Conservation (phyloP, 1,140 invertebrate species). For the Teleopsis dalmanni region DNA sequence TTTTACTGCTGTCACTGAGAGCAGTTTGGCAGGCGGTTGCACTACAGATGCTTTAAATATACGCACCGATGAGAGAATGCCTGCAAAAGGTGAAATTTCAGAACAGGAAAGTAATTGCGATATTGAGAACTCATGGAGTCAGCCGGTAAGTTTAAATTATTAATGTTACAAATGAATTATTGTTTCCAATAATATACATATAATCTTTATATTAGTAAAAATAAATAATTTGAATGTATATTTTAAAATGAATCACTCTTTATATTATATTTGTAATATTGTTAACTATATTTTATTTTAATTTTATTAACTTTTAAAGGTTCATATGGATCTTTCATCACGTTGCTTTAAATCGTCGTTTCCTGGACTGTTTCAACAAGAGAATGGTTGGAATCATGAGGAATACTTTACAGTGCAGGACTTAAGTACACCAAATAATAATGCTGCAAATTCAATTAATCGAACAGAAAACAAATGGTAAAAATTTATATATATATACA, state of each 20-base stretch:
- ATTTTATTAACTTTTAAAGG: constrained; percentile 15
- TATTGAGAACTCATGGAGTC: constrained; percentile 59
- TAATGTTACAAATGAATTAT: no score
- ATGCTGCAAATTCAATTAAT: background rate
- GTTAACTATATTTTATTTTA: constrained; percentile 1
- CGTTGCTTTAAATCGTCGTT: constrained; percentile 37
- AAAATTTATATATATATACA: background rate
- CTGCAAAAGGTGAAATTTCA: constrained; percentile 69
- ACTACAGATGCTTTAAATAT: constrained; percentile 54
- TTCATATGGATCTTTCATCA: constrained; percentile 38
- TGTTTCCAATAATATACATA: background rate
- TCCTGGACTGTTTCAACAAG: constrained; percentile 25
- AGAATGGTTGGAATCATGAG: constrained; percentile 32
- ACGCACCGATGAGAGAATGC: constrained; percentile 75
- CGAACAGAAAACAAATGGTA: constrained; percentile 5
- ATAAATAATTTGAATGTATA: no score
- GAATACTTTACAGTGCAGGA: constrained; percentile 36
- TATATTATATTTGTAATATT: background rate
- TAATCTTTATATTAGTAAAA: no score
- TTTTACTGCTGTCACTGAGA: constrained; percentile 31
- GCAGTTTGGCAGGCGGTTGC: constrained; percentile 29
- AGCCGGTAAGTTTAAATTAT: constrained; percentile 47
- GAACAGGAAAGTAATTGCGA: constrained; percentile 75
- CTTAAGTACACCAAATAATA: constrained; percentile 23
- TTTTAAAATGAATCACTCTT: no score